phyloP scores from a whole-genome alignment of 2,888 invertebrate species.

The Xylota segnis region DNA sequence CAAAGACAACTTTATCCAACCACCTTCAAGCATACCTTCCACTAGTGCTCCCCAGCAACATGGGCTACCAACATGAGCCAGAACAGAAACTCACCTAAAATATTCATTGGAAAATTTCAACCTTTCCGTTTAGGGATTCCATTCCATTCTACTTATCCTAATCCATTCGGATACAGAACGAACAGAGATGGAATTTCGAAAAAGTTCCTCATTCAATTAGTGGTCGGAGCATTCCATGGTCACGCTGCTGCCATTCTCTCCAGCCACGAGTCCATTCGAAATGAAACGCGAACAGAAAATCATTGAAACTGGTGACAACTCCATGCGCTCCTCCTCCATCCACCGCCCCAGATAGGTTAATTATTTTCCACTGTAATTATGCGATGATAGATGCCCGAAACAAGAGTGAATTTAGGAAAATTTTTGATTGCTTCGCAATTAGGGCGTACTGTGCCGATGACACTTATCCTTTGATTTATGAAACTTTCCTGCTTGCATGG shows the following conservation, averaged over 20 bases:
- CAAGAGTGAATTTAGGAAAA: conserved; percentile 27
- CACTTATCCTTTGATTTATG: conserved; percentile 56
- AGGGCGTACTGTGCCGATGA: conserved; percentile 35
- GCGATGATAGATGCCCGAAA: conserved; percentile 38
- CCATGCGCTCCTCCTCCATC: no score
- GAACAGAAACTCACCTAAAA: conserved; percentile 7
- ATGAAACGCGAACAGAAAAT: not conserved
- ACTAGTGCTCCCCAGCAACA: not conserved
- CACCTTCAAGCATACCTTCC: not conserved
- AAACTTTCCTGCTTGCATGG: conserved; percentile 27
- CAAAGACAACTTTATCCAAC: conserved; percentile 5
- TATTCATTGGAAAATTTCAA: conserved; percentile 21
- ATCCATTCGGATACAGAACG: conserved; percentile 9
- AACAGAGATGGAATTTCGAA: conserved; percentile 9
- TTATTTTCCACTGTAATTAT: conserved; percentile 29
- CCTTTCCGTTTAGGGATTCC: not conserved
- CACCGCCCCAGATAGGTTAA: conserved; percentile 13
- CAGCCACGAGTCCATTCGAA: not conserved
- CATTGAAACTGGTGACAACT: not conserved
- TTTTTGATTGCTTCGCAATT: conserved; percentile 57
- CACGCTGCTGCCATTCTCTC: not conserved
- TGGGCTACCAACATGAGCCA: not conserved
- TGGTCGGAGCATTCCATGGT: conserved; percentile 9
- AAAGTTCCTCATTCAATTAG: conserved; percentile 46
- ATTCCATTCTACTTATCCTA: conserved; percentile 1